A percentile compares a stretch with the other conserved stretches of the same genome.
Conservation (phyloP, 2,797 vertebrate species). For the Galagoides demidoff region DNA sequence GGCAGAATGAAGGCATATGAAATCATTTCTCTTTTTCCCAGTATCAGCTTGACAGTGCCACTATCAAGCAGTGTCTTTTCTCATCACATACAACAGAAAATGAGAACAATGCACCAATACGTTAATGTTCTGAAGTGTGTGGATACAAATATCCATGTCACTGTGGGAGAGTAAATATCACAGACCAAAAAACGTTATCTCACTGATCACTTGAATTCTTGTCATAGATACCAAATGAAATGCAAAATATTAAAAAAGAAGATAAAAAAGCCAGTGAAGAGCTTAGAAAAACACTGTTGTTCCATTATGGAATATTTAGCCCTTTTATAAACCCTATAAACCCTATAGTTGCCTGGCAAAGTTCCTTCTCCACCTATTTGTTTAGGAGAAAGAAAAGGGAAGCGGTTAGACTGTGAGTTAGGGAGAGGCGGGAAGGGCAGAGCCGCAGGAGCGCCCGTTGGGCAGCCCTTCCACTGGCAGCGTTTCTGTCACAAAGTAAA, state of each 20-base stretch:
- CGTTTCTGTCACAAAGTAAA: slow-evolving; percentile 37
- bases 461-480: neutral
- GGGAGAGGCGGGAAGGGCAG: slow-evolving; percentile 31
- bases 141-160: neutral
- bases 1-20: neutral
- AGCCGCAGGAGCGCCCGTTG: neutral
- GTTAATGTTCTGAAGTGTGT: neutral
- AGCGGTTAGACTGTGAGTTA: slow-evolving; percentile 37
- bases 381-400: slow-evolving; percentile 12
- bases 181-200: neutral
- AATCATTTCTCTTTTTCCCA: neutral
- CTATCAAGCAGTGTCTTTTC: neutral
- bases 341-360: neutral
- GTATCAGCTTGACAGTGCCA: neutral
- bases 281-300: neutral
- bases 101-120: neutral
- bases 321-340: neutral
- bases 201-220: neutral
- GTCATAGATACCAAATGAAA: neutral
- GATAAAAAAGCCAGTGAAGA: neutral
- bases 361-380: slow-evolving; percentile 22
- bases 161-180: neutral
- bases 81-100: neutral
- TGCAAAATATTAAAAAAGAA: neutral
- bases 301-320: neutral